Base-by-base conservation (phyloP, 2,888 invertebrate genomes). In the Molanna angustata region DNA sequence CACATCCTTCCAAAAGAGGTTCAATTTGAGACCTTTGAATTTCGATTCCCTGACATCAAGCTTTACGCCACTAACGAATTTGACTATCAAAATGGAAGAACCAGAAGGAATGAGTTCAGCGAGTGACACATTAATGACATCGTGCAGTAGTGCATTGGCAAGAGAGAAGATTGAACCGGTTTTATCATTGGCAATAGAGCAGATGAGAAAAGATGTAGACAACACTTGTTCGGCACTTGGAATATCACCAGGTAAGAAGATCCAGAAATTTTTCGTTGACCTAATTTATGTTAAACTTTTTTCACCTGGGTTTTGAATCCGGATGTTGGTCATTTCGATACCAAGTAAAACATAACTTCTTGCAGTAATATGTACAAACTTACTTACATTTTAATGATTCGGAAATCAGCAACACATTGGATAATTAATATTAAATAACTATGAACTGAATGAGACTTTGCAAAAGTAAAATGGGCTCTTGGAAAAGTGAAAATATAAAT, bases 201-300 rank as follows among this genome's bases (percentile, higher is more conserved):
- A 93, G 69, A 85, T 90, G 61, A 86, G 87, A 64, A 84, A 88
- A 66, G 93, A 93, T 67, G 89, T 92, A 46, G 88, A 88, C 69
- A 87, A 82, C 66, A 90, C 91, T 7, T 93, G 92, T 72, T 84
- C 84, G 48, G 84, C 88, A 62, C 81, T 93, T 65, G 89, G 88
- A 71, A 93, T 94, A 72, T 88, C 92, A 69, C 86, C 88, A 73
- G 92, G 93, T 93, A 72, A 84, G 85, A 78, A 13, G 18, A 13
- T 48, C 16, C 16, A n/a, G n/a, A n/a, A n/a, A n/a, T n/a, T n/a
- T n/a, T n/a, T n/a, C n/a, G n/a, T n/a, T n/a, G n/a, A n/a, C n/a
- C n/a, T n/a, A n/a, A n/a, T n/a, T n/a, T n/a, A n/a, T n/a, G n/a
- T n/a, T n/a, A n/a, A n/a, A n/a, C n/a, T n/a, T n/a, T n/a, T n/a